Base-by-base conservation (phyloP, 2,888 invertebrate genomes). In the Ellobium chinense region DNA sequence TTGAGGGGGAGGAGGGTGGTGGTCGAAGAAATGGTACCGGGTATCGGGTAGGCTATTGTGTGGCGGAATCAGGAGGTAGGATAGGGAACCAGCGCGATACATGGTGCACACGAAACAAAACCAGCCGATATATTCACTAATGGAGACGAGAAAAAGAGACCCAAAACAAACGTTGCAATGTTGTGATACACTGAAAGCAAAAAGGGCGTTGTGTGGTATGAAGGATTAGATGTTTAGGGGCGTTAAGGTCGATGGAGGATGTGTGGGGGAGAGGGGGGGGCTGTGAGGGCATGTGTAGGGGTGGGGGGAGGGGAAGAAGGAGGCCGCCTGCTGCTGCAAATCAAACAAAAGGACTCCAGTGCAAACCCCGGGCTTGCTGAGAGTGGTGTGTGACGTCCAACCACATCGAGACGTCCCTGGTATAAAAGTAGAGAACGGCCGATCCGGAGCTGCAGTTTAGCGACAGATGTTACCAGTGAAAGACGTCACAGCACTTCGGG, bases 121-220 rank as follows among this genome's bases (percentile, higher is more conserved):
- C 9, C 46, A 7, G 27, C 54, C 34, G 56, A 56, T 70, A 70
- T 46, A 70, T 70, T 58, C 70, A 56, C 70, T 70, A 56, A 56
- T 70, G 70, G 70, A 70, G 34, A 70, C 56, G 56, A 34, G 56
- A 34, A 31, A 34, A 31, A n/a, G 70, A n/a, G 70, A 34, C 34
- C 34, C 9, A 70, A n/a, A 31, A 56, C 70, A 56, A n/a, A 56
- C n/a, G 70, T 31, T 2, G 70, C 1, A 34, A 5, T 24, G 68
- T 31, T 56, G 24, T 34, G 54, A 31, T 18, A 46, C 9, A 7
- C 46, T 46, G 46, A 18, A 18, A 7, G 46, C 7, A 18, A 7
- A 18, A 46, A 46, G 18, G 18, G 18, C 18, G 46, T 46, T 46
- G 46, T 7, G 46, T 46, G 46, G 46, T 46, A 46, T 7, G 46